These are phyloP conservation scores for Peromyscus melanophrys DNA, from an alignment of 2,797 vertebrate genomes.

Conservation along the genomic window DNA sequence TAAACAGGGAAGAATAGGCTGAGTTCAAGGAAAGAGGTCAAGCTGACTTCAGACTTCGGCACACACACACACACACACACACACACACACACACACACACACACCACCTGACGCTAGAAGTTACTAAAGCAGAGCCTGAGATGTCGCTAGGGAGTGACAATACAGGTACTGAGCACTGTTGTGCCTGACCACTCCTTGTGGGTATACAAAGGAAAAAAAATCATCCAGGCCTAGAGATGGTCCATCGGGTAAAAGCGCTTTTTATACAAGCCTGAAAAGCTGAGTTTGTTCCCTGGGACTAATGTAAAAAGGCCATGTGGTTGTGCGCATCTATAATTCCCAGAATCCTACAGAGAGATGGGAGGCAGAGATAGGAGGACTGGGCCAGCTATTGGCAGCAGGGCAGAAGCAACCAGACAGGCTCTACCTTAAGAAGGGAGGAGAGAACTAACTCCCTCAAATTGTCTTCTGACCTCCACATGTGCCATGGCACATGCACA, in stretches of 20 bases:
- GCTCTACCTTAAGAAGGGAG: not conserved
- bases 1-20: constrained; percentile 13
- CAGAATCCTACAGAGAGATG: not conserved
- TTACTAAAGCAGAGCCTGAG: not conserved
- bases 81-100: not conserved
- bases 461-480: not conserved
- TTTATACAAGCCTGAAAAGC: not conserved
- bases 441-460: not conserved
- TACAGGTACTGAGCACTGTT: not conserved
- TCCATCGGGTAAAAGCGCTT: not conserved
- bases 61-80: not conserved
- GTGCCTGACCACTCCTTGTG: not conserved
- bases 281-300: not conserved
- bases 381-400: not conserved
- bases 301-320: not conserved
- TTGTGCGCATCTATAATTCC: not conserved
- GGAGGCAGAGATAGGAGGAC: not conserved
- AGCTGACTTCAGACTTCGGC: constrained; percentile 23
- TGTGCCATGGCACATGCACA: too few species aligned
- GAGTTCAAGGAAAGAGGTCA: not conserved
- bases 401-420: not conserved
- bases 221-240: not conserved
- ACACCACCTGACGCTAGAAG: not conserved
- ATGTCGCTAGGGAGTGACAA: not conserved
- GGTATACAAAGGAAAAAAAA: not conserved